A percentile compares a stretch with the other conserved stretches of the same genome.
These are phyloP conservation scores for Diuraphis noxia DNA, from an alignment of 1,140 invertebrate genomes.

Conservation along the genomic window DNA sequence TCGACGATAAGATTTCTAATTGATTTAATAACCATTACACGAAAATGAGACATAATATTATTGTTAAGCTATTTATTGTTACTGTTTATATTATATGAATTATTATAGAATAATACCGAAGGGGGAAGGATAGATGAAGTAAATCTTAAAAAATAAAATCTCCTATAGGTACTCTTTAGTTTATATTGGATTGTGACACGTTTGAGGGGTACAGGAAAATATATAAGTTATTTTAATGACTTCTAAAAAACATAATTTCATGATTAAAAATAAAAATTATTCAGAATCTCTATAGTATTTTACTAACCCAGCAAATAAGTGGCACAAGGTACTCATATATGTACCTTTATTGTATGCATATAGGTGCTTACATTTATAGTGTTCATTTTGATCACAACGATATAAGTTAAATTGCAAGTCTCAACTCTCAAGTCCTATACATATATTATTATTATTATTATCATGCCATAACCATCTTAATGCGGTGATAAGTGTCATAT, in stretches of 20 bases:
- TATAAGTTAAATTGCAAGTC: not conserved
- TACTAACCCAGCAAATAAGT: not conserved
- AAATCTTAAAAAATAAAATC: not conserved
- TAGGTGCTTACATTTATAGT: not conserved
- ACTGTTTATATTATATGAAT: not conserved
- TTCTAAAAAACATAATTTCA: not conserved
- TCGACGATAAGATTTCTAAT: not conserved
- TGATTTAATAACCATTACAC: not conserved
- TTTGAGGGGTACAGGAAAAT: not conserved
- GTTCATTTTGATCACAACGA: not conserved
- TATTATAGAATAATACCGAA: not conserved
- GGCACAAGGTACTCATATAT: not conserved
- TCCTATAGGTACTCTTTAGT: not conserved
- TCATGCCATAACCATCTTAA: not conserved
- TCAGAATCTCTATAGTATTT: not conserved
- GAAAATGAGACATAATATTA: not conserved
- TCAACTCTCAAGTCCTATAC: not conserved
- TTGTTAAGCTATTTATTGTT: not conserved
- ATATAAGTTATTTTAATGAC: not conserved
- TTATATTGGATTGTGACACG: not conserved
- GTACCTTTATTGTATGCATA: no score
- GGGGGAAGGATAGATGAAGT: not conserved
- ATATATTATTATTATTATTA: not conserved
- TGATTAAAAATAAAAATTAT: not conserved
- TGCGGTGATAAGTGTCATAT: not conserved